Base-by-base conservation (phyloP, 2,113 vertebrate genomes). In the Vulpes vulpes region DNA sequence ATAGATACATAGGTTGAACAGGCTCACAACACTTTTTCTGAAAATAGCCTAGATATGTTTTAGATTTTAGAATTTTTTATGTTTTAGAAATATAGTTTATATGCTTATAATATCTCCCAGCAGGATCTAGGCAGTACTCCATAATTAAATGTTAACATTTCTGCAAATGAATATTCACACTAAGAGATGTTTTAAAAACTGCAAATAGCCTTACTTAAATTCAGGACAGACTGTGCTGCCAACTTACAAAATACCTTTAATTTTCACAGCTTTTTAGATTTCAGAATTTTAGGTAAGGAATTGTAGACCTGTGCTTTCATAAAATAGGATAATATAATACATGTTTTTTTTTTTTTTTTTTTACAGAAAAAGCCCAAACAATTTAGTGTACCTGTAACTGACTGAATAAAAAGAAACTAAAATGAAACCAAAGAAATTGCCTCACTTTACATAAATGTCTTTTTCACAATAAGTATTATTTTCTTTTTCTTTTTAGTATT, bases 101-200 rank as follows among this genome's bases (percentile, higher is more conserved):
- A 79, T 49, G 3, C 19, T 83, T 89, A 59, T 71, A 92, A 51
- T 67, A 62, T 71, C 57, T 65, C n/a, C 38, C 57, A 80, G 43
- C 3, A 27, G 20, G 35, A 62, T 84, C 10, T 62, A 55, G 25
- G 55, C 20, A 55, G 57, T 73, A 87, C 53, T 81, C 25, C 32
- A 78, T 78, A 92, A 93, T 60, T 49, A 93, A 84, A 59, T n/a
- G 69, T 69, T 84, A 79, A 79, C 62, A 94, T 84, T 85, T 79
- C 30, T 90, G 55, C 43, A 94, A 35, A 49, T 79, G 62, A 80
- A 84, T 89, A 83, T 69, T 79, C 69, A 89, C 69, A 90, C 11
- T 53, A 79, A 67, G 38, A 94, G 38, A 64, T 49, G n/a, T 60
- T 85, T 57, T 57, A 96, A 90, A 85, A 81, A 90, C 15, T 49